phyloP scores from a whole-genome alignment of 2,888 invertebrate species.

The Oscheius sp. region DNA sequence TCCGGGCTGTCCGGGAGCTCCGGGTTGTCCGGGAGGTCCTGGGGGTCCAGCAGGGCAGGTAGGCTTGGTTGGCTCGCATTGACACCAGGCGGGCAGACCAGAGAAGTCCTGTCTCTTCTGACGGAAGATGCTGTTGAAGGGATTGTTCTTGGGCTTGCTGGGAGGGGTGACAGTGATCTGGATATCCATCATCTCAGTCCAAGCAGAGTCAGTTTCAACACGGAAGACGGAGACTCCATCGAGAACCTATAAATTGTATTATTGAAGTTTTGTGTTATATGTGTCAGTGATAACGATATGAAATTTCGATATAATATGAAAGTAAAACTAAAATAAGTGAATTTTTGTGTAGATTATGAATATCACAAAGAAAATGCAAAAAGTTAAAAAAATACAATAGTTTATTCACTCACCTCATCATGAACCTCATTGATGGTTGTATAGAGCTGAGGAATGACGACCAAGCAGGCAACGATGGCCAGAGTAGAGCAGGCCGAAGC shows the following conservation, averaged over 20 bases:
- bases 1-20: conserved; percentile 50
- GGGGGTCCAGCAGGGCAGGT: conserved; percentile 56
- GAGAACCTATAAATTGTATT: conserved; percentile 44
- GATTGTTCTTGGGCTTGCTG: conserved; percentile 58
- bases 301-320: no score
- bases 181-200: conserved; percentile 61
- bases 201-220: conserved; percentile 59
- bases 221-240: conserved; percentile 59
- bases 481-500: conserved; percentile 50
- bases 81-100: conserved; percentile 57
- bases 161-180: conserved; percentile 66
- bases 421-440: conserved; percentile 63
- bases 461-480: conserved; percentile 54
- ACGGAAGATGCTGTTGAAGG: conserved; percentile 67
- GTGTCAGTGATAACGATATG: no score
- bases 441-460: conserved; percentile 66
- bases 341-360: no score
- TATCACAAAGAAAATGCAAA: no score
- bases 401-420: conserved; percentile 37
- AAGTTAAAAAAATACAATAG: background rate
- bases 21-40: conserved; percentile 56
- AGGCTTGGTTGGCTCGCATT: conserved; percentile 59
- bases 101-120: conserved; percentile 58
- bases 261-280: no score
- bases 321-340: no score